These are phyloP conservation scores for Syngnathus rostellatus DNA, from an alignment of 2,797 vertebrate genomes.

Conservation along the genomic window DNA sequence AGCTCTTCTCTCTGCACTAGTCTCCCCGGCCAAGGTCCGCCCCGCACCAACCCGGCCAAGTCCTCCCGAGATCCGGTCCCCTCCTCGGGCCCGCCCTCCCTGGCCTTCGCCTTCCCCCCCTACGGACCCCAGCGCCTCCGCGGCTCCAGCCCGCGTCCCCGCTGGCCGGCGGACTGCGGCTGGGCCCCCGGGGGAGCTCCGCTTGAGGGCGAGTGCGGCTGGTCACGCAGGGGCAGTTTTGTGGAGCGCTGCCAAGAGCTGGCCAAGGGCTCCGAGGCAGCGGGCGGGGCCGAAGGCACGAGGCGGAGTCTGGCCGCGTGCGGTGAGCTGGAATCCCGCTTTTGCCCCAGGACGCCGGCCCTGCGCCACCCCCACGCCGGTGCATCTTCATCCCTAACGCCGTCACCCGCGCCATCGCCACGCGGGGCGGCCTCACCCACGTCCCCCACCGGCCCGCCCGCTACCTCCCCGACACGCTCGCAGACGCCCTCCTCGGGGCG, in stretches of 20 bases:
- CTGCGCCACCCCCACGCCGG: constrained; percentile 10
- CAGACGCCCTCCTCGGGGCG: constrained; percentile 31
- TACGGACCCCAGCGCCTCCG: constrained; percentile 29
- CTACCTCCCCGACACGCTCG: constrained; percentile 36
- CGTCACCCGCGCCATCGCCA: constrained; percentile 4
- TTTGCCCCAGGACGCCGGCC: constrained; percentile 40
- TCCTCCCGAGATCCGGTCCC: constrained; percentile 29
- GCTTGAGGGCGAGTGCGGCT: constrained; percentile 65
- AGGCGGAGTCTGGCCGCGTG: constrained; percentile 58
- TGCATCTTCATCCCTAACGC: constrained; percentile 4
- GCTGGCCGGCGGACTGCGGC: constrained; percentile 19
- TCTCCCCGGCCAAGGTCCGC: constrained; percentile 54
- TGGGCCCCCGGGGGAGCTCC: constrained; percentile 67
- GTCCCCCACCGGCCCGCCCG: constrained; percentile 26
- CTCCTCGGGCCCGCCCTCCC: constrained; percentile 11
- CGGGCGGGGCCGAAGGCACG: constrained; percentile 29
- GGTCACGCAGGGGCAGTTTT: constrained; percentile 68
- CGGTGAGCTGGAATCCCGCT: constrained; percentile 59
- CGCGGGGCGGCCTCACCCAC: constrained; percentile 22
- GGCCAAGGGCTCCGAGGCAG: constrained; percentile 65
- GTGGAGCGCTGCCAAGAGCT: constrained; percentile 84
- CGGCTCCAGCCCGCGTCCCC: constrained; percentile 23
- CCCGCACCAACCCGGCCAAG: constrained; percentile 38
- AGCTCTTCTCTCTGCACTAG: constrained; percentile 39
- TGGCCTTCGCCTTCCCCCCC: constrained; percentile 23